phyloP scores from a whole-genome alignment of 2,888 invertebrate species.

The Ochropleura leucogaster region DNA sequence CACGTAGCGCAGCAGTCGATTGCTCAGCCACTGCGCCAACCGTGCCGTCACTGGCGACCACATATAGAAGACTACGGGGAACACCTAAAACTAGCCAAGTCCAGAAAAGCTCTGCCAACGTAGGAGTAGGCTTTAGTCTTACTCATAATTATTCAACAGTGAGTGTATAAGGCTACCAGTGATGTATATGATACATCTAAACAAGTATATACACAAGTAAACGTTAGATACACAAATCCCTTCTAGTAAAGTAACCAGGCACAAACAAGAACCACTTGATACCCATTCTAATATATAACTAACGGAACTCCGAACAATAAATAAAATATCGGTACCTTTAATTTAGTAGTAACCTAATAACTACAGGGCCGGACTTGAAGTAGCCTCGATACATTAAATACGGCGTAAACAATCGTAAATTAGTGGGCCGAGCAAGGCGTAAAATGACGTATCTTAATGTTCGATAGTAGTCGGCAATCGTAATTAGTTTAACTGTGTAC shows the following conservation, averaged over 20 bases:
- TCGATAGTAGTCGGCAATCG: slow-evolving; percentile 10
- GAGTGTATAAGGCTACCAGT: too few species aligned
- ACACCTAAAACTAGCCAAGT: neutral
- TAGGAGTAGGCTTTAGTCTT: neutral
- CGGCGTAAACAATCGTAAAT: slow-evolving; percentile 72
- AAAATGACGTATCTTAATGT: slow-evolving; percentile 32
- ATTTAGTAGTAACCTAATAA: slow-evolving; percentile 54
- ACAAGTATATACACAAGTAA: too few species aligned
- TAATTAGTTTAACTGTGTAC: slow-evolving; percentile 17
- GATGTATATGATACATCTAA: neutral
- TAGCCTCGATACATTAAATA: slow-evolving; percentile 62
- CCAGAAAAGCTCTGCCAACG: neutral
- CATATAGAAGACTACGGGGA: too few species aligned
- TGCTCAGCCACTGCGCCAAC: too few species aligned
- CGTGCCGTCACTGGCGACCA: too few species aligned
- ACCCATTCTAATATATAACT: slow-evolving; percentile 27
- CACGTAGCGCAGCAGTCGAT: too few species aligned
- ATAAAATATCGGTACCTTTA: slow-evolving; percentile 48
- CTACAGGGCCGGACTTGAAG: slow-evolving; percentile 55
- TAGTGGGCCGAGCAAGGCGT: neutral
- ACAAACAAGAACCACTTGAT: slow-evolving; percentile 12
- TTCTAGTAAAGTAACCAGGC: slow-evolving; percentile 6
- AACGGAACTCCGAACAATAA: slow-evolving; percentile 44
- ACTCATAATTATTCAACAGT: neutral
- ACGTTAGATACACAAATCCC: neutral